Percentiles rank a stretch among this genome's conserved stretches.
Evolutionary conservation across 1,140 invertebrate species (phyloP).

Genomic region (Tenebrio molitor): DNA sequence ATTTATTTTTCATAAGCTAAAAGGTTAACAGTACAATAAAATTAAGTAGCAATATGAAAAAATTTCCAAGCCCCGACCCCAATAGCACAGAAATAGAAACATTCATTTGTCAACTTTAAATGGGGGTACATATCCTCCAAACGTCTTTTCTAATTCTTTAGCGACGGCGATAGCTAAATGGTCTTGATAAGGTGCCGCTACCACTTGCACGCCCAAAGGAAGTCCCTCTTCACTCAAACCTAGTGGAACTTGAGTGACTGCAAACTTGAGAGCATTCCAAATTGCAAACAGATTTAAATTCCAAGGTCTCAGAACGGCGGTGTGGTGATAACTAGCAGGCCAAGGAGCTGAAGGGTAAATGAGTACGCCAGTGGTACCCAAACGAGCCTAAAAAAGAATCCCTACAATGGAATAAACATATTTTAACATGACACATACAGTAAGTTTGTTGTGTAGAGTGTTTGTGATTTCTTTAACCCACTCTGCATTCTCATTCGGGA

Average conservation of each 20-base stretch:
- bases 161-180: slow-evolving; percentile 88
- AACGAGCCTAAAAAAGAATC: slow-evolving; percentile 74
- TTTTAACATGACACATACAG: slow-evolving; percentile 70
- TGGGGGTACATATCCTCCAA: slow-evolving; percentile 70
- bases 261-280: slow-evolving; percentile 89
- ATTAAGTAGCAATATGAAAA: no score
- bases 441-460: slow-evolving; percentile 72
- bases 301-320: slow-evolving; percentile 82
- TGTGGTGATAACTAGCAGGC: slow-evolving; percentile 88
- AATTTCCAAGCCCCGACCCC: no score
- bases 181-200: slow-evolving; percentile 84
- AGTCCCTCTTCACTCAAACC: slow-evolving; percentile 81
- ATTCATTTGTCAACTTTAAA: neutral
- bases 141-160: slow-evolving; percentile 81
- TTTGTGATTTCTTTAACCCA: slow-evolving; percentile 75
- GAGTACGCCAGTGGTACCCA: slow-evolving; percentile 86
- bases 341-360: slow-evolving; percentile 88
- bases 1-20: no score
- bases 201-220: slow-evolving; percentile 87
- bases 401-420: no score
- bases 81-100: neutral
- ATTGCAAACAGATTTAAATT: slow-evolving; percentile 93
- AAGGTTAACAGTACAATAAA: no score
- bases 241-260: slow-evolving; percentile 86
- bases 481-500: slow-evolving; percentile 73